A percentile compares a stretch with the other conserved stretches of the same genome.
phyloP scores from a whole-genome alignment of 2,888 invertebrate genomes.

The Drosophila recens region DNA sequence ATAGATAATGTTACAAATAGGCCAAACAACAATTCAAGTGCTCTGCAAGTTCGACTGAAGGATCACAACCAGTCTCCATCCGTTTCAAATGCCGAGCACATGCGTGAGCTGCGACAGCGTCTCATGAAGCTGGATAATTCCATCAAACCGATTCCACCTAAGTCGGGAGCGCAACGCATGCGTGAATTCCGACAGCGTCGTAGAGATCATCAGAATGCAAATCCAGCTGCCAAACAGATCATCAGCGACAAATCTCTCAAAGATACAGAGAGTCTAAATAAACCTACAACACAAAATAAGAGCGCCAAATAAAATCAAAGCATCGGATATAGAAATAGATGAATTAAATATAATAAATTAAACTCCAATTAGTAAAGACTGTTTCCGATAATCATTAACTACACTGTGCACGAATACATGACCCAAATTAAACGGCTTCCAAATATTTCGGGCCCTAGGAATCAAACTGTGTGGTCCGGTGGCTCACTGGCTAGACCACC shows the following conservation, averaged over 20 bases:
- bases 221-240: background rate
- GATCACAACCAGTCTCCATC: background rate
- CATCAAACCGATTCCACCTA: background rate
- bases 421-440: background rate
- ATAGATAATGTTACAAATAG: slow-evolving; percentile 3
- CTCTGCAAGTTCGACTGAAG: background rate
- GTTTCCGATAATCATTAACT: background rate
- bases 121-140: slow-evolving; percentile 26
- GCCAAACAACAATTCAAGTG: background rate
- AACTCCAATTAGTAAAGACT: background rate
- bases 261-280: background rate
- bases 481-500: no score
- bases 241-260: background rate
- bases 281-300: background rate
- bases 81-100: slow-evolving; percentile 10
- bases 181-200: slow-evolving; percentile 17
- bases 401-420: slow-evolving; percentile 1
- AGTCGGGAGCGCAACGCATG: slow-evolving; percentile 18
- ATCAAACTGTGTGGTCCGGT: no score
- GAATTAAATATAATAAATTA: background rate
- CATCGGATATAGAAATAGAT: background rate
- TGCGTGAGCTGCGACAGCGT: slow-evolving; percentile 35
- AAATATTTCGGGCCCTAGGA: no score
- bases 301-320: background rate
- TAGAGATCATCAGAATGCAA: background rate